Base-by-base conservation (phyloP, 2,113 vertebrate genomes). In the Aldabrachelys gigantea region DNA sequence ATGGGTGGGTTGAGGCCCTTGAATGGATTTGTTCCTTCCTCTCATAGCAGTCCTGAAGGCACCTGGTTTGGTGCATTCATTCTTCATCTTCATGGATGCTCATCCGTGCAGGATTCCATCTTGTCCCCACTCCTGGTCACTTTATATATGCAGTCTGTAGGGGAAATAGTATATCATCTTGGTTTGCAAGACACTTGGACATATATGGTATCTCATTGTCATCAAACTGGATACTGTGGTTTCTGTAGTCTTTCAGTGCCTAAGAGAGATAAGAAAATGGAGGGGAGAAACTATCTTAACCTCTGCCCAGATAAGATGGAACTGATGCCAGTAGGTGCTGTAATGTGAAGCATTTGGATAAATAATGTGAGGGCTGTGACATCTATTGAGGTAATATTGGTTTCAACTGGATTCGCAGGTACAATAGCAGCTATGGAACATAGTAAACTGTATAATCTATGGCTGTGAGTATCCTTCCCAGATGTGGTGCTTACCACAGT, bases 41-140 rank as follows among this genome's bases (percentile, higher is more conserved):
- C 5, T 53, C 24, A 50, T 31, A 81, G 1, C 17, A 8, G 86
- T 53, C 53, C 38, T 89, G 53, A 89, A 85, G 81, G 78, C 10
- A 16, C 16, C 82, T 57, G 1, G 22, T 89, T 29, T 29, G 3
- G 50, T 25, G 2, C 25, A 79, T 31, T 88, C 6, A 50, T 83
- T 83, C 83, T 91, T 91, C 56, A 21, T 0, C 0, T 57, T 91
- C 4, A 85, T 80, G 62, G 72, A 49, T n/a, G 10, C 1, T 82
- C 38, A 72, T 93, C 76, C 31, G 50, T 90, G 84, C 62, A 89
- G 57, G 49, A 81, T 72, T 91, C 38, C 50, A 54, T 65, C 75
- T 91, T 92, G 27, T 79, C 57, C 88, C 31, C 16, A 1, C 31
- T 65, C 31, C 62, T 65, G 62, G 31, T 65, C 31, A 65, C 35